Conservation (phyloP, 64 coral and sea anemone species). For the Hydrozoanthus tunicans region DNA sequence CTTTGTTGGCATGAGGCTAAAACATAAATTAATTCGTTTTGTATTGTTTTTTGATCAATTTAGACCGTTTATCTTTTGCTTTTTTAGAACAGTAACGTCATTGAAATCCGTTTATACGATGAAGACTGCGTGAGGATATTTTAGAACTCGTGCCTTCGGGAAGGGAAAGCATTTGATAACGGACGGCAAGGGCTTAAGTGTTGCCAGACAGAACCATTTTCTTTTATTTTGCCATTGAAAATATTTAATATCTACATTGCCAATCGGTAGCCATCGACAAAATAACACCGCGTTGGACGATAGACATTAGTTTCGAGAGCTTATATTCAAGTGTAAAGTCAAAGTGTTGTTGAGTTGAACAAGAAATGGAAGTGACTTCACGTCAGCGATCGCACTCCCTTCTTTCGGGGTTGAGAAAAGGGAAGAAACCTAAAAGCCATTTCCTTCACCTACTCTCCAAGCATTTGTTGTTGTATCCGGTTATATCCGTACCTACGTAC, state of each 20-base stretch:
- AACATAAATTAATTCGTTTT: not conserved
- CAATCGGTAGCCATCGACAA: no score
- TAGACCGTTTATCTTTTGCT: not conserved
- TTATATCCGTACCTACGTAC: not conserved
- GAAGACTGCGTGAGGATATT: not conserved
- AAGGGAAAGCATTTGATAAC: not conserved
- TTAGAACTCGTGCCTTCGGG: not conserved
- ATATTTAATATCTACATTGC: no score
- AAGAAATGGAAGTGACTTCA: slow-evolving; percentile 17
- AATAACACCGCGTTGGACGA: no score
- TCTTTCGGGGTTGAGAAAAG: slow-evolving; percentile 4
- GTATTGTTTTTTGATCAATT: not conserved
- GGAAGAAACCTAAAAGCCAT: slow-evolving; percentile 12
- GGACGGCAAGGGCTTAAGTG: not conserved
- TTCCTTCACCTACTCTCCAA: slow-evolving; percentile 3
- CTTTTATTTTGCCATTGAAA: no score
- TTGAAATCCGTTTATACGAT: not conserved
- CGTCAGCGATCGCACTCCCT: not conserved
- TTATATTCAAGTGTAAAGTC: not conserved
- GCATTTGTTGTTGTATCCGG: slow-evolving; percentile 31
- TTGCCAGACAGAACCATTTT: not conserved
- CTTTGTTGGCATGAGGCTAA: not conserved
- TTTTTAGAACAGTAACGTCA: not conserved
- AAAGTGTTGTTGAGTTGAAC: not conserved
- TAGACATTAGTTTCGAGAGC: no score